Base-by-base conservation (phyloP, 2,888 invertebrate genomes). In the Dicyrtomina minuta region DNA sequence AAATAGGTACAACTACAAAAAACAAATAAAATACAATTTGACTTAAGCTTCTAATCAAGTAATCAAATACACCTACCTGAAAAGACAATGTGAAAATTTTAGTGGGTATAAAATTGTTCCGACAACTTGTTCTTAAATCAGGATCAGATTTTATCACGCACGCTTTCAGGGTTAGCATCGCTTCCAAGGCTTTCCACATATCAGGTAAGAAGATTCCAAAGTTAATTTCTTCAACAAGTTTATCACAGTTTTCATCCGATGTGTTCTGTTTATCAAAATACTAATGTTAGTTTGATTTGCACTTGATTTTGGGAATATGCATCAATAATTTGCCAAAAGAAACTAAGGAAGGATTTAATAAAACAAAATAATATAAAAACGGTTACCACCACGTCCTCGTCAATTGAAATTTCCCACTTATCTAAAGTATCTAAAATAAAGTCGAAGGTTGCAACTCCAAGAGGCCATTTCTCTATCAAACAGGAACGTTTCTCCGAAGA, bases 21-120 rank as follows among this genome's bases (percentile, higher is more conserved):
- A n/a, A n/a, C n/a, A n/a, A n/a, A n/a, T n/a, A n/a, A n/a, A n/a
- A n/a, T n/a, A n/a, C 33, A 8, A 5, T 33, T 33, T 33, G 8
- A 33, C 3, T 33, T 33, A 3, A 33, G 4, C 8, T 33, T 33
- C 33, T 33, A 33, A 33, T 33, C 33, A 33, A 33, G n/a, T n/a
- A n/a, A n/a, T n/a, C n/a, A n/a, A n/a, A n/a, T n/a, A n/a, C 8
- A 22, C 17, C 22, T 22, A 72, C 74, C 67, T 77, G 74, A 71
- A 78, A 78, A 24, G 78, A 78, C 13, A 75, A 68, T 2, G 76
- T 77, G 55, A 78, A 77, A 10, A 78, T 72, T 64, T 67, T 74
- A 4, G 77, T 77, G 27, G 77, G 76, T 71, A 78, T 75, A 66
- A 76, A 77, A 62, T 78, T 77, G 66, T 75, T 72, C 46, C 61